Base-by-base conservation (phyloP, 2,113 vertebrate genomes). In the Odontophorus gujanensis region DNA sequence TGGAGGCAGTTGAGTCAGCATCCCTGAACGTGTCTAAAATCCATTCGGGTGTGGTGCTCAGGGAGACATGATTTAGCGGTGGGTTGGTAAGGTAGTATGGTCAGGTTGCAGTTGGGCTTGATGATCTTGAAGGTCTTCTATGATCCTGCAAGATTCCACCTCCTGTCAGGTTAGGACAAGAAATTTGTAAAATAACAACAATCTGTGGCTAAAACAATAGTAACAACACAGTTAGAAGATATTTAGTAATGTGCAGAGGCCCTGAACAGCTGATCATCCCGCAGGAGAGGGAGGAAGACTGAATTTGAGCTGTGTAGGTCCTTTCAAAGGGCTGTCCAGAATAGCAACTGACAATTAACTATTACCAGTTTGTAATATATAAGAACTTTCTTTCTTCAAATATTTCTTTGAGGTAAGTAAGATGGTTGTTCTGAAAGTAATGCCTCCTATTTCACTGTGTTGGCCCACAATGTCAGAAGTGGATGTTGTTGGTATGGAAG, bases 211-310 rank as follows among this genome's bases (percentile, higher is more conserved):
- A 36, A 62, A 81, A 38, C 0, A 1, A 13, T 36, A 43, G 22
- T 13, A 20, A 2, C 19, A 9, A 62, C 16, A 5, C 1, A 0
- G 9, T 16, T 61, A 30, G 20, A 24, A 38, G 22, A 5, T 8
- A 59, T 28, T 9, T 22, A 51, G 17, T 43, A 19, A 30, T 9
- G 30, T 15, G 42, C 13, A 32, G 21, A 45, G 42, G n/a, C 7
- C 7, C 4, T 84, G 69, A 30, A 4, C 16, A 32, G 51, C 2
- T 7, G 20, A 2, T n/a, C 74, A 14, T 6, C 13, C 32, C 1
- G 2, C 21, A 6, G 1, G 3, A 2, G 3, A 63, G 25, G 9
- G 62, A 66, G 62, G 61, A 68, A 34, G n/a, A 40, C 14, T 48
- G 34, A 61, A 45, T 57, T 14, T 42, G 34, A 7, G 8, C 2